These are phyloP conservation scores for Crenuchus spilurus DNA, from an alignment of 2,797 vertebrate species.

Conservation along the genomic window DNA sequence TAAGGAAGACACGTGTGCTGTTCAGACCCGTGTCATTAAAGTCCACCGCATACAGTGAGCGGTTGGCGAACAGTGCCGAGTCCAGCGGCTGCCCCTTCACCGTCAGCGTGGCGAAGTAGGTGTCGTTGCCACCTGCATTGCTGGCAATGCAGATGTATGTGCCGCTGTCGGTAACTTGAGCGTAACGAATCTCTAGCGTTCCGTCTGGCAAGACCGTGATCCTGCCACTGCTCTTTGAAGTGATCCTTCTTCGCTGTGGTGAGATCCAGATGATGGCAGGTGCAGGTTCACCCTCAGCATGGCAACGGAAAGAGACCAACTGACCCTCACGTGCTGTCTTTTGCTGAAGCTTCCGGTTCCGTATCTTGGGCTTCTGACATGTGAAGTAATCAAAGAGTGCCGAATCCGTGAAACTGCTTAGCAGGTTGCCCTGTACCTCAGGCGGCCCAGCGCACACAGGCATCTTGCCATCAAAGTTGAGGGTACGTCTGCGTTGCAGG, in stretches of 20 bases:
- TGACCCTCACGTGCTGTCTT: conserved; percentile 86
- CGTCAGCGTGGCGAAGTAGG: conserved; percentile 92
- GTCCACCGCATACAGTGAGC: conserved; percentile 84
- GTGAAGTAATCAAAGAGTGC: conserved; percentile 95
- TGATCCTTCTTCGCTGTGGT: conserved; percentile 88
- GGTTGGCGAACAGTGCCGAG: conserved; percentile 79
- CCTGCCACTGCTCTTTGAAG: conserved; percentile 81
- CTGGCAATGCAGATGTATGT: conserved; percentile 98
- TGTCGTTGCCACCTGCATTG: conserved; percentile 96
- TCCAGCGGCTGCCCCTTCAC: conserved; percentile 81
- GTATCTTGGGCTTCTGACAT: conserved; percentile 95
- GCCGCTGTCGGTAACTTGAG: conserved; percentile 91
- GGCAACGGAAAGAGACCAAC: conserved; percentile 88
- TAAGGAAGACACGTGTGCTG: conserved; percentile 88
- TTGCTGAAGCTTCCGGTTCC: conserved; percentile 91
- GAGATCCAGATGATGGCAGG: conserved; percentile 94
- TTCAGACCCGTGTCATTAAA: conserved; percentile 90
- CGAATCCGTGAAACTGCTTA: conserved; percentile 89
- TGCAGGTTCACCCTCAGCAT: conserved; percentile 90
- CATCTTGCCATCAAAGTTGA: conserved; percentile 92
- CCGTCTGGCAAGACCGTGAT: conserved; percentile 86
- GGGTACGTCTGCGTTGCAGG: conserved; percentile 92
- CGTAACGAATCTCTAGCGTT: conserved; percentile 90
- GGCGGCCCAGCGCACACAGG: conserved; percentile 91
- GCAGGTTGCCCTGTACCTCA: conserved; percentile 89